Evolutionary conservation across 2,888 invertebrate genomes (phyloP).

Genomic region (Lamellibrachia columna): DNA sequence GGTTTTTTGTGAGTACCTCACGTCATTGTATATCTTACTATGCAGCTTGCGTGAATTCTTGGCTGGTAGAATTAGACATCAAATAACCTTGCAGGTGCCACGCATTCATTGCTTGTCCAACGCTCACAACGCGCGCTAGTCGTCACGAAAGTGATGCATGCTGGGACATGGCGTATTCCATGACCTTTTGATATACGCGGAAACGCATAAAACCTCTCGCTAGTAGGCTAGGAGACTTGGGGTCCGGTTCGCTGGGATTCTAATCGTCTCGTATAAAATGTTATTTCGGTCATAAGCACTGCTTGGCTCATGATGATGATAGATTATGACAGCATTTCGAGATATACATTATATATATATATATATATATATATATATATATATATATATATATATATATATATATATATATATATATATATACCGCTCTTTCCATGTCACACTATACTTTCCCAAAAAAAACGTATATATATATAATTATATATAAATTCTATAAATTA

Average conservation of each 20-base stretch:
- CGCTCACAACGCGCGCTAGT: neutral
- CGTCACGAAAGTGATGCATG: neutral
- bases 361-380: too few relatives aligned
- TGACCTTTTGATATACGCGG: neutral
- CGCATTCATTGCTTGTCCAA: neutral
- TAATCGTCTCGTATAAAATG: neutral
- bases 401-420: neutral
- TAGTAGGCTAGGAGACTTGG: neutral
- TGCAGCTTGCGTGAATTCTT: neutral
- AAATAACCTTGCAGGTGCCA: neutral
- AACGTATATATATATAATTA: slow-evolving; percentile 19
- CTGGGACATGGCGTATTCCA: neutral
- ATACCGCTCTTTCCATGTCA: slow-evolving; percentile 13
- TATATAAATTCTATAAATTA: too few relatives aligned
- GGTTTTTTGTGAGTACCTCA: neutral
- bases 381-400: neutral
- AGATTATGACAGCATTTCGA: neutral
- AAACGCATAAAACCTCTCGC: neutral
- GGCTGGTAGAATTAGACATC: neutral
- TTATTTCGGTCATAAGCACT: neutral
- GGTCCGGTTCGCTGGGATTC: neutral
- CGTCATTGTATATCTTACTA: neutral
- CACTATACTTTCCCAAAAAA: neutral
- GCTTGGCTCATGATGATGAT: neutral
- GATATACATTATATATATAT: neutral